Conservation (phyloP, 92 coral and sea anemone genomes). For the Pocillopora grandis region DNA sequence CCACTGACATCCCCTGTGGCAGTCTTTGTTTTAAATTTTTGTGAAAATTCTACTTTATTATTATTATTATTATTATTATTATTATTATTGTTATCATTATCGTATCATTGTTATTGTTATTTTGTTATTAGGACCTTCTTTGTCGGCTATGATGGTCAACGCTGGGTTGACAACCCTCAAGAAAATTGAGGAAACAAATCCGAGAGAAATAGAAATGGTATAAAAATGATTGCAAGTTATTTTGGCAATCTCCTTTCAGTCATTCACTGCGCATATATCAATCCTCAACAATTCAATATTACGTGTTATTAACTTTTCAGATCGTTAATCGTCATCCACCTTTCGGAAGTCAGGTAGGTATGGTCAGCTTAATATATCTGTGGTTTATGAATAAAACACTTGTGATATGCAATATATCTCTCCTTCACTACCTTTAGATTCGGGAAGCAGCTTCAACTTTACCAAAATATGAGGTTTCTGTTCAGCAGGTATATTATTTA, state of each 20-base stretch:
- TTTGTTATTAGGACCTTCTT: slow-evolving; percentile 65
- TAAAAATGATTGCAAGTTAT: background rate
- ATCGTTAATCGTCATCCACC: slow-evolving; percentile 99
- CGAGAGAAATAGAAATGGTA: slow-evolving; percentile 98
- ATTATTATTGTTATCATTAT: background rate
- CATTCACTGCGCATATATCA: background rate
- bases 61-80: background rate
- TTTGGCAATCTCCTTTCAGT: background rate
- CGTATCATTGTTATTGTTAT: background rate
- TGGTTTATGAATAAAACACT: no score
- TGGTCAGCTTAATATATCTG: background rate
- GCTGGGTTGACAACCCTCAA: slow-evolving; percentile 92
- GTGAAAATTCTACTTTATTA: no score
- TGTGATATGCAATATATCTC: no score
- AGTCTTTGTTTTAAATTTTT: no score
- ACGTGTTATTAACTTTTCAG: slow-evolving; percentile 44
- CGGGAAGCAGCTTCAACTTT: slow-evolving; percentile 82
- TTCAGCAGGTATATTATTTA: slow-evolving; percentile 74
- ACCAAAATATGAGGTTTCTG: slow-evolving; percentile 89
- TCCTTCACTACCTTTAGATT: slow-evolving; percentile 53
- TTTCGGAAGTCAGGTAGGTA: slow-evolving; percentile 92
- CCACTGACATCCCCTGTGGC: no score
- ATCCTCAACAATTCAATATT: background rate
- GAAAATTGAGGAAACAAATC: slow-evolving; percentile 94
- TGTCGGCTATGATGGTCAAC: slow-evolving; percentile 94